These are phyloP conservation scores for Archivesica marissinica DNA, from an alignment of 1,140 invertebrate species.

Conservation along the genomic window DNA sequence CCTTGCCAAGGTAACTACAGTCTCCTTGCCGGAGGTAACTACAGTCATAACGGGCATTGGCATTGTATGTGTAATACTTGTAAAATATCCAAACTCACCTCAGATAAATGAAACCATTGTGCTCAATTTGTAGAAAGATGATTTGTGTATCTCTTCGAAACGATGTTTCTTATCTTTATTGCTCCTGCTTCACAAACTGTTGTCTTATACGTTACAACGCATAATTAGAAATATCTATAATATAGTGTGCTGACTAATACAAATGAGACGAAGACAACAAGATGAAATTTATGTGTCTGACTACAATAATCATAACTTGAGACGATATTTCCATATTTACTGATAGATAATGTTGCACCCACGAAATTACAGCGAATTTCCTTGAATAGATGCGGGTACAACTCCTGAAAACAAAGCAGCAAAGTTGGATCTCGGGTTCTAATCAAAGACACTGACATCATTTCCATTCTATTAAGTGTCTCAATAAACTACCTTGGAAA, in stretches of 20 bases:
- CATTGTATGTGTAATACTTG: background rate
- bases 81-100: background rate
- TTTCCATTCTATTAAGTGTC: too few relatives aligned
- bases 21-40: too few relatives aligned
- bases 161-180: background rate
- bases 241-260: background rate
- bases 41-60: background rate
- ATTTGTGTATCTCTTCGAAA: too few relatives aligned
- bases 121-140: background rate
- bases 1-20: too few relatives aligned
- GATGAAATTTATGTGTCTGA: slow-evolving; percentile 9
- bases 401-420: too few relatives aligned
- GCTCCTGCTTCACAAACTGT: background rate
- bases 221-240: background rate
- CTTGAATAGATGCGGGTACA: too few relatives aligned
- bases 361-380: background rate
- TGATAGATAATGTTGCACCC: background rate
- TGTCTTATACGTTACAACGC: background rate
- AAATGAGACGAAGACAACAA: background rate
- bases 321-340: slow-evolving; percentile 11
- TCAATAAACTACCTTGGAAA: too few relatives aligned
- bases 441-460: background rate
- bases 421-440: background rate
- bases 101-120: background rate
- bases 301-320: background rate